These are phyloP conservation scores for Pollenia amentaria DNA, from an alignment of 2,888 invertebrate species.

Conservation along the genomic window DNA sequence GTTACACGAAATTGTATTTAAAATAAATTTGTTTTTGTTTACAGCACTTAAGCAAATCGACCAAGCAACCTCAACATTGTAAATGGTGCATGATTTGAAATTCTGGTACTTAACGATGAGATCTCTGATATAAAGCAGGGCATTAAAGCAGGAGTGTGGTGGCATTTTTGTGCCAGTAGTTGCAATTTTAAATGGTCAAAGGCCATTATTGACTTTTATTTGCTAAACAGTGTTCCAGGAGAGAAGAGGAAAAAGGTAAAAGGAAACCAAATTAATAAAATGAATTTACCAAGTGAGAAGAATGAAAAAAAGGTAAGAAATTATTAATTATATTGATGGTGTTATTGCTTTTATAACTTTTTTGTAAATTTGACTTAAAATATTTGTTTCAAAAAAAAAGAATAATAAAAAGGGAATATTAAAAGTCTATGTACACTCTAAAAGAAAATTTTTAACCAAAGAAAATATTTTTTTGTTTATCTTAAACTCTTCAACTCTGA, in stretches of 20 bases:
- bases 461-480: too few species aligned
- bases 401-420: too few species aligned
- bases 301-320: too few species aligned
- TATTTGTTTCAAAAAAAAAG: too few species aligned
- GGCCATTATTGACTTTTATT: conserved; percentile 6
- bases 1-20: not conserved
- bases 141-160: not conserved
- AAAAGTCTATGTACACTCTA: too few species aligned
- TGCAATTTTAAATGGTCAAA: conserved; percentile 24
- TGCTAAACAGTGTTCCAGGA: not conserved
- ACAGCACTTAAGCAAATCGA: not conserved
- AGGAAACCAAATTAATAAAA: not conserved
- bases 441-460: too few species aligned
- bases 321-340: too few species aligned
- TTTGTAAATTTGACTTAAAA: too few species aligned
- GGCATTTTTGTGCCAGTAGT: not conserved
- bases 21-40: not conserved
- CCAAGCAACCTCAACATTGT: not conserved
- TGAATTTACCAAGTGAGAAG: too few species aligned
- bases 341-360: too few species aligned
- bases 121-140: not conserved
- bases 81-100: conserved; percentile 16
- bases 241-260: not conserved
- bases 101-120: not conserved
- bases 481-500: too few species aligned